Conservation (phyloP, 2,113 vertebrate species). For the Mesitornis unicolor region DNA sequence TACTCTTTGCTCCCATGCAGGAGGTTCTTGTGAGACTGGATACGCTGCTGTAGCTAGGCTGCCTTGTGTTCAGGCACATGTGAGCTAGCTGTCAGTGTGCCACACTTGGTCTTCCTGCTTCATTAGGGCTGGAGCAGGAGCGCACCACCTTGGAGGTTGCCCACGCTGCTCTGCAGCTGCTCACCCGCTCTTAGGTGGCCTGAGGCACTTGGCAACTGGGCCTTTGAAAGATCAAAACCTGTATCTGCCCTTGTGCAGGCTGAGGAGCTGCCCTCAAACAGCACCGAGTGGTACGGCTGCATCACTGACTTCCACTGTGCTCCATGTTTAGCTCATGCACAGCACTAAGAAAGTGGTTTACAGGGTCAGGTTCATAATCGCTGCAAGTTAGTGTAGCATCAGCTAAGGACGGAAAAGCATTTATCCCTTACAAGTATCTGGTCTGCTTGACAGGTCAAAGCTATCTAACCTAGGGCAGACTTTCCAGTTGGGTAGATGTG, state of each 20-base stretch:
- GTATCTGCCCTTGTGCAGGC: background rate
- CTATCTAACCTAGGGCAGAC: background rate
- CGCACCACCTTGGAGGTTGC: background rate
- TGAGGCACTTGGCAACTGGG: background rate
- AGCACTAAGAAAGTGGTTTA: background rate
- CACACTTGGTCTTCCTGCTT: background rate
- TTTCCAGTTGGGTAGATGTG: background rate
- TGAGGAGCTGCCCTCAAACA: background rate
- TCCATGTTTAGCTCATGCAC: background rate
- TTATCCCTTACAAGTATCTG: background rate
- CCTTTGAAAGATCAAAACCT: background rate
- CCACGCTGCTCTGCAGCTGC: background rate
- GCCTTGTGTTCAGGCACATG: fast-evolving
- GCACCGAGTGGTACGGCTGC: background rate
- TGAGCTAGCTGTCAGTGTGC: background rate
- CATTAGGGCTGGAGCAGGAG: background rate
- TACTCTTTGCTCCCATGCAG: background rate
- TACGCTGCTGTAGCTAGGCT: background rate
- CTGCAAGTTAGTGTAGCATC: background rate
- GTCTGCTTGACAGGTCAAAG: background rate
- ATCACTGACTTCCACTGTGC: background rate
- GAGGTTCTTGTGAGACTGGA: background rate
- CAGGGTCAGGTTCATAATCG: background rate
- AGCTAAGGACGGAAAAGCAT: background rate
- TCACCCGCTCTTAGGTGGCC: background rate